phyloP scores from a whole-genome alignment of 2,888 invertebrate species.

The Antheraea yamamai region DNA sequence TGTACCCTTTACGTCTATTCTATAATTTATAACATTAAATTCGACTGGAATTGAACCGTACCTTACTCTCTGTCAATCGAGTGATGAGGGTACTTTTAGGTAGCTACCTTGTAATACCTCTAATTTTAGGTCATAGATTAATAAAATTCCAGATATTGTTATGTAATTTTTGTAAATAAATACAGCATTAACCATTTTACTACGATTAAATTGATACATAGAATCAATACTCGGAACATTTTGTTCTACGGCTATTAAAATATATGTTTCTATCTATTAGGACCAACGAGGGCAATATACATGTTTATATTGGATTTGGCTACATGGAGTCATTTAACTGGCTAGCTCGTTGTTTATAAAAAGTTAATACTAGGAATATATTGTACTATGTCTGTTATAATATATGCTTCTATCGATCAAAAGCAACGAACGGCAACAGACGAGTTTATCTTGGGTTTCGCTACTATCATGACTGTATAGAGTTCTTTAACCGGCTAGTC shows the following conservation, averaged over 20 bases:
- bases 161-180: not conserved
- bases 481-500: not conserved
- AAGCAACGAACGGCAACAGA: not conserved
- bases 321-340: not conserved
- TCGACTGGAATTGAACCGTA: not conserved
- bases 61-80: conserved; percentile 4
- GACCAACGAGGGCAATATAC: not conserved
- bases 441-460: not conserved
- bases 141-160: not conserved
- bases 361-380: not conserved
- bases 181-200: not conserved
- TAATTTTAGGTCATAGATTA: not conserved
- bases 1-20: not conserved
- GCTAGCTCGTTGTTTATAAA: not conserved
- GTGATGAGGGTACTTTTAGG: not conserved
- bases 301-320: not conserved
- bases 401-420: not conserved
- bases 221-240: not conserved
- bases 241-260: not conserved
- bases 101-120: not conserved
- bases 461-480: not conserved
- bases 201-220: not conserved
- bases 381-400: not conserved
- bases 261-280: not conserved
- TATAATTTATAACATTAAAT: conserved; percentile 2